Percentiles rank a stretch among this genome's conserved stretches.
Conservation (phyloP, 2,113 vertebrate species). For the Alces alces region DNA sequence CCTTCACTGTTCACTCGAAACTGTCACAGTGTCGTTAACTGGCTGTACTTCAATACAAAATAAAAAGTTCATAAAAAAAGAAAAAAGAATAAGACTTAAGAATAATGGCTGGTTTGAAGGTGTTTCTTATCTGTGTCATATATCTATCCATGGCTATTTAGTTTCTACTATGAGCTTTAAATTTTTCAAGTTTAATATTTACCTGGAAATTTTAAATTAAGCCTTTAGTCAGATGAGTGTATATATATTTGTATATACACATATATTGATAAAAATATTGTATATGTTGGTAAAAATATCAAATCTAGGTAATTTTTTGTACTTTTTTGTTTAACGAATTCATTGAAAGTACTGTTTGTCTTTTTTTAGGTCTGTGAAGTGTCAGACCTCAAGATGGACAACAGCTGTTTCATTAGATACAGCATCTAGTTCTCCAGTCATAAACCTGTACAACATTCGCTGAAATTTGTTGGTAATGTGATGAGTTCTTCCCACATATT, state of each 20-base stretch:
- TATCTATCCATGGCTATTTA: background rate
- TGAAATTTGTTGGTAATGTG: conserved; percentile 11
- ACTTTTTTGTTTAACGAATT: background rate
- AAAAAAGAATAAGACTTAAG: background rate
- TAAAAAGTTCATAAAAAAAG: background rate
- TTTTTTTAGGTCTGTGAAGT: conserved; percentile 23
- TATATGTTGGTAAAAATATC: background rate
- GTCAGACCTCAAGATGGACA: background rate
- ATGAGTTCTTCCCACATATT: background rate
- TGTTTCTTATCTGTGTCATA: background rate
- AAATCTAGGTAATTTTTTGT: background rate
- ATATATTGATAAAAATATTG: background rate
- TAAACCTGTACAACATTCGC: background rate
- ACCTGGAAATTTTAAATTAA: background rate
- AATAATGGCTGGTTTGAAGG: background rate
- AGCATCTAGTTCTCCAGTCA: background rate
- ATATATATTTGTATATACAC: background rate
- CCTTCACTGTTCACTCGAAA: background rate
- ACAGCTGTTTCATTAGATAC: background rate
- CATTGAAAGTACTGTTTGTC: background rate
- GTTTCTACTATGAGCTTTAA: background rate
- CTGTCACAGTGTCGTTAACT: background rate
- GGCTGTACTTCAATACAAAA: background rate
- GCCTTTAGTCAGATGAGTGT: background rate
- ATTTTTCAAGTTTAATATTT: background rate